phyloP scores from a whole-genome alignment of 2,888 invertebrate species.

The Lacanobia oleracea region DNA sequence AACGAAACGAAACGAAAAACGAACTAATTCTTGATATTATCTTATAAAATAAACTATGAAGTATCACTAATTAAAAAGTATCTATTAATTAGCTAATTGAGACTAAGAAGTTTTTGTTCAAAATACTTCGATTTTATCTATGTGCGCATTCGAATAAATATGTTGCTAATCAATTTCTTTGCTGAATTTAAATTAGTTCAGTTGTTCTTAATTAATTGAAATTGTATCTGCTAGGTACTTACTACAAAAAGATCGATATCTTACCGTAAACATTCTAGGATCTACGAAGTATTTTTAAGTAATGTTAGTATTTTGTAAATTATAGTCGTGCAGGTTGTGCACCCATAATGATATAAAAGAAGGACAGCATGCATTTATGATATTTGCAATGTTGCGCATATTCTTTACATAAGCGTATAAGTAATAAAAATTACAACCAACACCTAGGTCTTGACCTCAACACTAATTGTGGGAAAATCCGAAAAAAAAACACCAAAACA shows the following conservation, averaged over 20 bases:
- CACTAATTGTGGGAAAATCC: conserved; percentile 19
- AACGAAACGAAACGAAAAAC: too few species aligned
- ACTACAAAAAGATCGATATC: conserved; percentile 6
- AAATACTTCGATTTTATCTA: conserved; percentile 26
- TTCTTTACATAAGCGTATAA: conserved; percentile 1
- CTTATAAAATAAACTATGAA: conserved; percentile 1
- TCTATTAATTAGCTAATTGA: conserved; percentile 35
- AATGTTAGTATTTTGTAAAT: neutral
- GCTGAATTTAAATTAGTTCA: conserved; percentile 23
- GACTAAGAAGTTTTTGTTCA: conserved; percentile 21
- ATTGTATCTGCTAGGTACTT: neutral
- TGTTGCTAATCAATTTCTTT: conserved; percentile 37
- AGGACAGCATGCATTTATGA: neutral
- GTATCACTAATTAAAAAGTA: conserved; percentile 1
- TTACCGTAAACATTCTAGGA: neutral
- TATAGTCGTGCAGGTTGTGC: neutral
- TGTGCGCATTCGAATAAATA: conserved; percentile 37
- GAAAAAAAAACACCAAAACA: conserved; percentile 17
- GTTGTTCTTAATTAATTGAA: conserved; percentile 18
- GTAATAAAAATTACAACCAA: conserved; percentile 4
- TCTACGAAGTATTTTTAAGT: neutral
- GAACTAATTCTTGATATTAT: neutral
- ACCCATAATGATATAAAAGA: neutral
- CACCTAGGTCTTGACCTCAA: conserved; percentile 17
- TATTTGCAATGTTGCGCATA: neutral